Base-by-base conservation (phyloP, 2,113 vertebrate species). In the Pontoporia blainvillei region DNA sequence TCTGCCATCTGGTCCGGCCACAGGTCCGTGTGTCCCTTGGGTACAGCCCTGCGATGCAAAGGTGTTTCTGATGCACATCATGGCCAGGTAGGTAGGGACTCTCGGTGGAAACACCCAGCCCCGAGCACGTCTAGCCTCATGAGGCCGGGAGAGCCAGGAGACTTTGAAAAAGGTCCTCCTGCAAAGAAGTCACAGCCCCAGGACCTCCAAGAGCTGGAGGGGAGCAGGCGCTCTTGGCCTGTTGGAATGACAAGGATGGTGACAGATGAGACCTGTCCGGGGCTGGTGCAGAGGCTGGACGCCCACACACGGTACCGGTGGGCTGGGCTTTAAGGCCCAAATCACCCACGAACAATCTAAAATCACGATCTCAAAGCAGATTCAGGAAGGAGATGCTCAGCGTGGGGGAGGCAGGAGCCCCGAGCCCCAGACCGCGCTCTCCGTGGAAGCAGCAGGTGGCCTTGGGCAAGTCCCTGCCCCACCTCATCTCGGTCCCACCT, bases 241-340 rank as follows among this genome's bases (percentile, higher is more conserved):
- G 17, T 9, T 12, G 69, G 27, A n/a, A 27, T n/a, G 17, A 62
- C 5, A 25, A 86, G 9, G 13, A 5, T 41, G 0, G 39, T 13
- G n/a, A 72, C 44, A 61, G 41, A 57, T 0, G 1, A 82, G 46
- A 59, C n/a, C 17, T 15, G 69, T 49, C 61, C 29, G 21, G 76
- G 12, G 21, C 93, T 87, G 46, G 34, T 21, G 27, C 18, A 29
- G 67, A 61, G 78, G 44, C 34, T 13, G 25, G 46, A 36, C 5
- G 11, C 39, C 12, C 21, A 52, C 49, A 54, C 0, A 27, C 6
- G 15, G 31, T 11, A 34, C 18, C 57, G 66, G 23, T 5, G 27
- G 17, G n/a, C 21, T 64, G 29, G 39, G 23, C 3, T 73, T 59
- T 20, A 62, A n/a, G 14, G 4, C 71, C 46, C 75, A 66, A 52